A percentile compares a stretch with the other conserved stretches of the same genome.
Evolutionary conservation across 2,888 invertebrate species (phyloP).

Genomic region (Lacanobia oleracea): DNA sequence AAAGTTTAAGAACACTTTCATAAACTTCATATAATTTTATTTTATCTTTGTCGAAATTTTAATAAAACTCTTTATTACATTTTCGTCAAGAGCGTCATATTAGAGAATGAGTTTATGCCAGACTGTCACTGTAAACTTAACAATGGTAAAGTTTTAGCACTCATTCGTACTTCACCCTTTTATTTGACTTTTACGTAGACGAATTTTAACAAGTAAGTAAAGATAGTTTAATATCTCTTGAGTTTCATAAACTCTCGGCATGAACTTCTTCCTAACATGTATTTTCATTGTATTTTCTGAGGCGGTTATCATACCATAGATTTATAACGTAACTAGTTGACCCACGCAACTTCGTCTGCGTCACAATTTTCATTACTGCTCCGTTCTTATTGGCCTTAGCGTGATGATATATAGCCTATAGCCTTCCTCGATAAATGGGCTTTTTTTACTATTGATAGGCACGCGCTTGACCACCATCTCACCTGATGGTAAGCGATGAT

Average conservation of each 20-base stretch:
- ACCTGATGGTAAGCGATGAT: too few species aligned
- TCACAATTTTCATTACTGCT: too few species aligned
- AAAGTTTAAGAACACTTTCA: conserved; percentile 29
- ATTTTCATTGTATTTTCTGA: background rate
- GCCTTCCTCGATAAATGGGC: too few species aligned
- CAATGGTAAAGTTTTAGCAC: conserved; percentile 22
- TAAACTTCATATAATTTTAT: conserved; percentile 28
- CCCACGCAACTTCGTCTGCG: too few species aligned
- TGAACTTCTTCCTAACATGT: background rate
- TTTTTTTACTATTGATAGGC: too few species aligned
- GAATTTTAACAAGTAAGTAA: background rate
- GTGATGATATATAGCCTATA: too few species aligned
- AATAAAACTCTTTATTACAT: conserved; percentile 32
- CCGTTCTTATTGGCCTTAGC: too few species aligned
- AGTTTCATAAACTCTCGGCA: background rate
- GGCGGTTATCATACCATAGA: too few species aligned
- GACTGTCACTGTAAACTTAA: conserved; percentile 21
- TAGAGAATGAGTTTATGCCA: conserved; percentile 21
- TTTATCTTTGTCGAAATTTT: conserved; percentile 40
- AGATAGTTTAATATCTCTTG: background rate
- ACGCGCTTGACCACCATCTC: too few species aligned
- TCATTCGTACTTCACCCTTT: conserved; percentile 12
- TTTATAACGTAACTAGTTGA: too few species aligned
- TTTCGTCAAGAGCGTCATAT: conserved; percentile 24
- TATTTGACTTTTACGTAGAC: conserved; percentile 18